Evolutionary conservation across 35 echinoderm and acorn worm genomes (phyloP), one percentile per base, ranked within the genome.

Genomic region (Eucidaris tribuloides): DNA sequence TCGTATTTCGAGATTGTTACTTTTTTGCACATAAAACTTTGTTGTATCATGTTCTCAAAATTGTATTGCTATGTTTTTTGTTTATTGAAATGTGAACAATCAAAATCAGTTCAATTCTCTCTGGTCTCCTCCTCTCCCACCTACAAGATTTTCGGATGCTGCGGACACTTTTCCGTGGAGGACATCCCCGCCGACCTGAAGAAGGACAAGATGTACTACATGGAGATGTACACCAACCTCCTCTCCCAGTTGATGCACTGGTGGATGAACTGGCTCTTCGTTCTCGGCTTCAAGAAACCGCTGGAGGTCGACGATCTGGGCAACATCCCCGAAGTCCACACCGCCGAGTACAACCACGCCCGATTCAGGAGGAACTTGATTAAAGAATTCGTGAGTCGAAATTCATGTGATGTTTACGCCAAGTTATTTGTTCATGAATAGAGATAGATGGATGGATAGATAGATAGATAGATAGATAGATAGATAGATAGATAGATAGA

Each of bases 201-300:
- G 46, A 91, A 88, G 24, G 36, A 74, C 5, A 65, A 82, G 11
- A 91, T 96, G 93, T 49, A 65, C n/a, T 96, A 78, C 74, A 76
- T 91, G 43, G 79, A 96, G 34, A 45, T 35, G 37, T 84, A 96
- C 34, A 81, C 84, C 3, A 91, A 91, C 57, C 42, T 96, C 7
- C 48, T 84, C 3, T 91, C 93, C 23, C 87, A 84, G 0, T 54
- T 83, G 1, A 42, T 71, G 23, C 90, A 82, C 54, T 88, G 88
- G 84, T 96, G 93, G 93, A 33, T 96, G 34, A 96, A 96, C 71
- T 96, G 93, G 93, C 54, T 96, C 13, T 91, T 96, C 29, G 30
- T 42, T 1, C 59, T 91, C 11, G 93, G 93, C 17, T 96, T 87
- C 60, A 88, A 91, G 46, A 72, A 81, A 43, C 82, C 88, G 3